Evolutionary conservation across 2,888 invertebrate species (phyloP).

Genomic region (Chloroclystis v-ata): DNA sequence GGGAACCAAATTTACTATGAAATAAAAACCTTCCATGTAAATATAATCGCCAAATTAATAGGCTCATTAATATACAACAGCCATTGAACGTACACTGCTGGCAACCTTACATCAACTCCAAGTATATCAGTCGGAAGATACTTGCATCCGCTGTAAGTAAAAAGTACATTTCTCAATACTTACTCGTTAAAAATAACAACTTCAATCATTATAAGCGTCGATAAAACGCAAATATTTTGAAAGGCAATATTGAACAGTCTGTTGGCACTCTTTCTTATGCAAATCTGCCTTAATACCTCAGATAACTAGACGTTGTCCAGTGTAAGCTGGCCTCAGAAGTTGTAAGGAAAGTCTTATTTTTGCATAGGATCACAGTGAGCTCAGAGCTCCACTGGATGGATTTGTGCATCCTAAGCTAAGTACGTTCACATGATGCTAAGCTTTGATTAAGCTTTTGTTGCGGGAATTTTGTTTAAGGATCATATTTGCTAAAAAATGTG

Average conservation of each 20-base stretch:
- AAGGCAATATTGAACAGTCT: slow-evolving; percentile 34
- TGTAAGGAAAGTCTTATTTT: slow-evolving; percentile 11
- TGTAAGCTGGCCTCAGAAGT: slow-evolving; percentile 28
- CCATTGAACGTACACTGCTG: too few relatives aligned
- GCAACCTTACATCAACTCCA: too few relatives aligned
- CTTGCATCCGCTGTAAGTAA: too few relatives aligned
- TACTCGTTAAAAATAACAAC: not conserved
- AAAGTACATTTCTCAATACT: too few relatives aligned
- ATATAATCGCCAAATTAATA: too few relatives aligned
- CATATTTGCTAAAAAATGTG: too few relatives aligned
- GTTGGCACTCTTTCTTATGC: slow-evolving; percentile 47
- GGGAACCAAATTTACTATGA: too few relatives aligned
- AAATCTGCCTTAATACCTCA: slow-evolving; percentile 39
- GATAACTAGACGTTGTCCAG: slow-evolving; percentile 30
- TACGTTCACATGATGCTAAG: slow-evolving; percentile 36
- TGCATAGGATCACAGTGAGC: slow-evolving; percentile 14
- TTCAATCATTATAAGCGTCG: slow-evolving; percentile 17
- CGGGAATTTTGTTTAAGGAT: too few relatives aligned
- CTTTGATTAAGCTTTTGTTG: slow-evolving; percentile 28
- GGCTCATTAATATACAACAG: too few relatives aligned
- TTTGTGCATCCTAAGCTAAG: slow-evolving; percentile 28
- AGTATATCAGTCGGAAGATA: too few relatives aligned
- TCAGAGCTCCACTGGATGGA: slow-evolving; percentile 23
- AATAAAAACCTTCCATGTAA: too few relatives aligned
- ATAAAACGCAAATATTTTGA: slow-evolving; percentile 37